Conservation (phyloP, 2,113 vertebrate genomes). For the Phodopus roborovskii region DNA sequence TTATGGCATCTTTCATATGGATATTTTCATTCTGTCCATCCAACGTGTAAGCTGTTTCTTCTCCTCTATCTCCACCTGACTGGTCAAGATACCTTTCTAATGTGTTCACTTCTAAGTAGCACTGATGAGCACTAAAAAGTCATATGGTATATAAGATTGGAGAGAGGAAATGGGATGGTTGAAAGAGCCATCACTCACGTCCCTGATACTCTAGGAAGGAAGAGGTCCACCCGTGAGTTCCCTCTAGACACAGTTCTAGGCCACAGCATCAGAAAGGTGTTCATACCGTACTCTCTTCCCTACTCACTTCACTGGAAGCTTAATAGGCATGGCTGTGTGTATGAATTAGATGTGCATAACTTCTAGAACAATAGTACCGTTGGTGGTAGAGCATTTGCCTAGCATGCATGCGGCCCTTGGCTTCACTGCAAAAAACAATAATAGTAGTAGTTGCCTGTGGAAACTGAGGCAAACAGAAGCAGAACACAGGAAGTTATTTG, state of each 20-base stretch:
- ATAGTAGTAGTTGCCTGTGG: not conserved
- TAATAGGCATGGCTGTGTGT: not conserved
- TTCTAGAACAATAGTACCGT: not conserved
- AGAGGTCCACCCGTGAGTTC: not conserved
- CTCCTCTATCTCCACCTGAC: not conserved
- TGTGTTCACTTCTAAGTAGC: not conserved
- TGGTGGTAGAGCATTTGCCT: not conserved
- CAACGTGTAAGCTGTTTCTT: not conserved
- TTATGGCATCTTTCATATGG: not conserved
- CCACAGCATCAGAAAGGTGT: not conserved
- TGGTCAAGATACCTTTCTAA: not conserved
- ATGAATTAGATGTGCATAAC: conserved; percentile 26
- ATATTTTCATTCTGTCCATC: not conserved
- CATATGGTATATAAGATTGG: not conserved
- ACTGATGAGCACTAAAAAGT: not conserved
- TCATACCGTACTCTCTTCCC: not conserved
- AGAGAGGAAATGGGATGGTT: not conserved
- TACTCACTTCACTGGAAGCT: not conserved
- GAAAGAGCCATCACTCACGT: not conserved
- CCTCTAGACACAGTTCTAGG: not conserved
- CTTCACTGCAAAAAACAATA: not conserved
- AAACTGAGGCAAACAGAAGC: not conserved
- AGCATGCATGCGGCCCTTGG: not conserved
- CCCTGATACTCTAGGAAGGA: not conserved
- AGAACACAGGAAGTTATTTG: not conserved